These are phyloP conservation scores for Psilanteris sp. DNA, from an alignment of 1,140 invertebrate species.

Conservation along the genomic window DNA sequence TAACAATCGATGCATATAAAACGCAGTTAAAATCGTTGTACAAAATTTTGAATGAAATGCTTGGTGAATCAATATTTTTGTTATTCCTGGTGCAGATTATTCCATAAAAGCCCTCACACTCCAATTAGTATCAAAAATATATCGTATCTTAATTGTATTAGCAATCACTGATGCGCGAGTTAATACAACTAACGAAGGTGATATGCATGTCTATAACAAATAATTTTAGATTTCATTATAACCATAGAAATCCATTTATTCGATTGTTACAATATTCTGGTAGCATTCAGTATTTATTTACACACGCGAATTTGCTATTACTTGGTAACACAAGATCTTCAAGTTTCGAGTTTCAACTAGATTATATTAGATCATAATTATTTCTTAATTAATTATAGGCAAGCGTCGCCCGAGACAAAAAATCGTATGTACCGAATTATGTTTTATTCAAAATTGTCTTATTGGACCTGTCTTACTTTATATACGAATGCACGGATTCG, in stretches of 20 bases:
- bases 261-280: conserved; percentile 3
- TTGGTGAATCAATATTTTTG: conserved; percentile 18
- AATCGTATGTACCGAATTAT: too few relatives aligned
- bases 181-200: conserved; percentile 26
- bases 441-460: too few relatives aligned
- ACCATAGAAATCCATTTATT: not conserved
- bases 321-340: too few relatives aligned
- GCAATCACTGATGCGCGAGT: conserved; percentile 22
- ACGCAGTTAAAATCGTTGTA: not conserved
- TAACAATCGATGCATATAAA: conserved; percentile 9
- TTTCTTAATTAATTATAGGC: too few relatives aligned
- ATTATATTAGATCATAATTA: too few relatives aligned
- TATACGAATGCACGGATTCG: too few relatives aligned
- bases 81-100: not conserved
- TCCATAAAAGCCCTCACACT: conserved; percentile 16
- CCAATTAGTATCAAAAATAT: conserved; percentile 20
- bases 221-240: conserved; percentile 16
- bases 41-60: conserved; percentile 3
- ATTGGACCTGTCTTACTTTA: too few relatives aligned
- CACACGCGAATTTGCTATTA: not conserved
- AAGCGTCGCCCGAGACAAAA: too few relatives aligned
- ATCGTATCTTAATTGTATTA: conserved; percentile 31
- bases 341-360: too few relatives aligned
- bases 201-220: conserved; percentile 10
- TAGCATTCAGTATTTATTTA: not conserved